These are phyloP conservation scores for Eulemur coronatus DNA, from an alignment of 2,797 vertebrate species.

Conservation along the genomic window DNA sequence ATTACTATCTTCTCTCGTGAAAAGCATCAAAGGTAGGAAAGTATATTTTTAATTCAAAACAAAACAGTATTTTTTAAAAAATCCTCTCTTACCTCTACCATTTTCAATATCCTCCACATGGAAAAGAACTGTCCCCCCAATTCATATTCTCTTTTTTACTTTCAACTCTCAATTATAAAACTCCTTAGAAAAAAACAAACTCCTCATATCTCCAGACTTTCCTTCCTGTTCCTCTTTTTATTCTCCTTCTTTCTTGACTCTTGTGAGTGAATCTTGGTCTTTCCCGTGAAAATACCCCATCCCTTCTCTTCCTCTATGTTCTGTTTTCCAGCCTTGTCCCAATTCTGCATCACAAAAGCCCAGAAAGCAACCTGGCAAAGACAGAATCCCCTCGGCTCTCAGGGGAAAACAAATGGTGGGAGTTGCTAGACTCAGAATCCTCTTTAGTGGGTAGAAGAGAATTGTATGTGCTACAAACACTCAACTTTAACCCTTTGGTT, in stretches of 20 bases:
- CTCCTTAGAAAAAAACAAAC: not conserved
- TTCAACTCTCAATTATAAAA: not conserved
- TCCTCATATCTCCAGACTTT: not conserved
- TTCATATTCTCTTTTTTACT: not conserved
- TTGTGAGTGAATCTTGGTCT: not conserved
- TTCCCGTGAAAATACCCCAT: not conserved
- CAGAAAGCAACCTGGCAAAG: not conserved
- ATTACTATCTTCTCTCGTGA: not conserved
- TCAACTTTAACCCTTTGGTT: not conserved
- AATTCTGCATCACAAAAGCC: not conserved
- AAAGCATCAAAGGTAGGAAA: not conserved
- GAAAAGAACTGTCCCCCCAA: not conserved
- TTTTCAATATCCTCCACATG: not conserved
- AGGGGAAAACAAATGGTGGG: not conserved
- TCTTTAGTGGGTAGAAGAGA: not conserved
- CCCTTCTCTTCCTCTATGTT: not conserved
- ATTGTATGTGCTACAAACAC: not conserved
- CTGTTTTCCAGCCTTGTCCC: not conserved
- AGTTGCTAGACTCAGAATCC: not conserved
- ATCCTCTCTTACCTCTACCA: not conserved
- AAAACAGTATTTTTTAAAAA: not conserved
- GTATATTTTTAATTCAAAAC: not conserved
- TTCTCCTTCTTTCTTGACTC: not conserved
- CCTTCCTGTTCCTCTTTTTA: not conserved
- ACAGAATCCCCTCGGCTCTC: not conserved